Conservation (phyloP, 2,888 invertebrate species). For the Siphonodentalium dalli region DNA sequence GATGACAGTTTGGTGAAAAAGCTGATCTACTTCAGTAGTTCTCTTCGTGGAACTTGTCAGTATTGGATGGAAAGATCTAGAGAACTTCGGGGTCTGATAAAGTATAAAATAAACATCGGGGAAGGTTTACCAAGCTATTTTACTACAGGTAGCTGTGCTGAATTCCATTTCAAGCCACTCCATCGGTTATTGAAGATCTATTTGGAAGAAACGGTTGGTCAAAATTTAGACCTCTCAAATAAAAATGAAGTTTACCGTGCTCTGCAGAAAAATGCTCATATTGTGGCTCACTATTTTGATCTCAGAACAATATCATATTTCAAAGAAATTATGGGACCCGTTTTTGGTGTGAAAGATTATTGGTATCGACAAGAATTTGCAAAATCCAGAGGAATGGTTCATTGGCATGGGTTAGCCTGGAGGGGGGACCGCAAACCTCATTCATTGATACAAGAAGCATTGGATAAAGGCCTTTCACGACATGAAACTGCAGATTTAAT, state of each 20-base stretch:
- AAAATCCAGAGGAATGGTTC: too few species aligned
- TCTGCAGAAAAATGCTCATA: constrained; percentile 7
- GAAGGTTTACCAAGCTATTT: constrained; percentile 3
- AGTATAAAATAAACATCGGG: too few species aligned
- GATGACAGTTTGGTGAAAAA: not conserved
- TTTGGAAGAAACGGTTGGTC: not conserved
- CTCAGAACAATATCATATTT: constrained; percentile 13
- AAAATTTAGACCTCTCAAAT: not conserved
- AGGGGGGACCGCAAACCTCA: constrained; percentile 11
- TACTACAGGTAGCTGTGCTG: constrained; percentile 11
- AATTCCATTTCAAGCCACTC: constrained; percentile 9
- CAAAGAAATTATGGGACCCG: constrained; percentile 8
- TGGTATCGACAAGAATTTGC: too few species aligned
- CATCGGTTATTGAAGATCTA: not conserved
- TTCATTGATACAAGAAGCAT: not conserved
- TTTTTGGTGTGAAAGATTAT: constrained; percentile 4
- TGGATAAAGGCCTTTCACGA: constrained; percentile 1
- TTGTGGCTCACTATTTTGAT: constrained; percentile 13
- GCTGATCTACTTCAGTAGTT: too few species aligned
- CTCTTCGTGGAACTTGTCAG: too few species aligned
- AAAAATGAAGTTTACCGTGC: not conserved
- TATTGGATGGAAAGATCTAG: too few species aligned
- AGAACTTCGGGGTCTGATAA: too few species aligned
- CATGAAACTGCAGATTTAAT: constrained; percentile 2
- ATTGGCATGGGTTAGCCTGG: constrained; percentile 7